A percentile compares a stretch with the other conserved stretches of the same genome.
phyloP scores from a whole-genome alignment of 2,888 invertebrate genomes.

The Eupithecia tripunctaria region DNA sequence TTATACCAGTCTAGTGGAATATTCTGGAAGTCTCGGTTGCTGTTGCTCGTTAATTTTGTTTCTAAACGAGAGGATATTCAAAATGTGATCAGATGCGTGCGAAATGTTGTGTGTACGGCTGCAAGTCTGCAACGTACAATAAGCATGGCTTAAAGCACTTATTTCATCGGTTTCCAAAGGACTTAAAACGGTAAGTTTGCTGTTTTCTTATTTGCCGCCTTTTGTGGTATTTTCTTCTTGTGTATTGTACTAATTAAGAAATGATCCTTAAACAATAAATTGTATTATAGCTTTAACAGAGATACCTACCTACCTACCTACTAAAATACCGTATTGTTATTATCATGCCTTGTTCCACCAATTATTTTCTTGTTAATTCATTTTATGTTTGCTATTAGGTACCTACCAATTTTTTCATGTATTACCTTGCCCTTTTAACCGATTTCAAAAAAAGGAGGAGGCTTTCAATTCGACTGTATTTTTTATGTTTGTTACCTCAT shows the following conservation, averaged over 20 bases:
- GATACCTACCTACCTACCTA: not conserved
- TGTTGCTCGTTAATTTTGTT: not conserved
- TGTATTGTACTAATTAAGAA: no score
- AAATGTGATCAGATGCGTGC: conserved; percentile 23
- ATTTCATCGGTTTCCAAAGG: conserved; percentile 19
- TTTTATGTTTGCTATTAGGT: not conserved
- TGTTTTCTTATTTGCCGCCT: not conserved
- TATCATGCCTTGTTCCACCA: no score
- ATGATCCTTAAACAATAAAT: no score
- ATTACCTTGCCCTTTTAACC: no score
- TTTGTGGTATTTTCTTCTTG: not conserved
- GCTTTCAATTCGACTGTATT: no score
- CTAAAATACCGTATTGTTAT: no score
- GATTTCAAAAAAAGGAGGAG: no score
- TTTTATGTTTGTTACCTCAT: no score
- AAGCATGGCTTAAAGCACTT: not conserved
- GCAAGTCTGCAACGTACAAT: conserved; percentile 24
- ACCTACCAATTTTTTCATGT: not conserved
- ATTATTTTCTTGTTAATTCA: not conserved
- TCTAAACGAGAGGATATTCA: not conserved
- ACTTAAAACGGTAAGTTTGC: conserved; percentile 18
- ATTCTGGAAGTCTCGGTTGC: not conserved
- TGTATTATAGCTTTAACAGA: no score
- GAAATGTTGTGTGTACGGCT: conserved; percentile 21
- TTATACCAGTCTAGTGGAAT: not conserved